These are phyloP conservation scores for Psammodynastes pulverulentus DNA, from an alignment of 2,113 vertebrate genomes.

Conservation along the genomic window DNA sequence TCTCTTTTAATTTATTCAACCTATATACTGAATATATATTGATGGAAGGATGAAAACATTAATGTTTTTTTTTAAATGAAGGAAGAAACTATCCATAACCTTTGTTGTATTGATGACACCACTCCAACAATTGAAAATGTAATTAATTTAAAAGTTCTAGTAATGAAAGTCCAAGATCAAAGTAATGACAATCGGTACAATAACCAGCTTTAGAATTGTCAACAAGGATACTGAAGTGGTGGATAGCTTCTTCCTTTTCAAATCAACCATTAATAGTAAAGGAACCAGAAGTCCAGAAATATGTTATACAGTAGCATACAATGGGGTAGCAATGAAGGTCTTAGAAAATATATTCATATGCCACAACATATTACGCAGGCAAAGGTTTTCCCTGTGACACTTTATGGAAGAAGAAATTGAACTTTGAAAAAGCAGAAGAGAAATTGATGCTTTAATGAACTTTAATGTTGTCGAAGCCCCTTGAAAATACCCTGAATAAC, in stretches of 20 bases:
- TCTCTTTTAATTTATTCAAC: not conserved
- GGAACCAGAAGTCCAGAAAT: not conserved
- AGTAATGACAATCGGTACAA: not conserved
- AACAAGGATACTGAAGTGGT: not conserved
- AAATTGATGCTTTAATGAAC: too few relatives aligned
- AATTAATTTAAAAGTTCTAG: not conserved
- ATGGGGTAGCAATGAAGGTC: too few relatives aligned
- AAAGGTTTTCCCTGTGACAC: too few relatives aligned
- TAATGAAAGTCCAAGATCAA: not conserved
- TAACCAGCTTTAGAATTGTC: not conserved
- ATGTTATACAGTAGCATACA: too few relatives aligned
- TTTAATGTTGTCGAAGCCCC: too few relatives aligned
- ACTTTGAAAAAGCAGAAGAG: too few relatives aligned
- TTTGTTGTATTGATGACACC: not conserved
- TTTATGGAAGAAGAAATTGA: too few relatives aligned
- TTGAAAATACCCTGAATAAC: not conserved
- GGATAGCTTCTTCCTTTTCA: not conserved
- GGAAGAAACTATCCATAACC: not conserved
- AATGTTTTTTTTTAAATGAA: not conserved
- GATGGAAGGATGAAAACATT: not conserved
- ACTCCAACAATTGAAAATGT: not conserved
- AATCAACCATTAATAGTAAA: not conserved
- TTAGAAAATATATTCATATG: too few relatives aligned
- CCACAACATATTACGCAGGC: too few relatives aligned
- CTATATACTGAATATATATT: not conserved